Base-by-base conservation (phyloP, 2,888 invertebrate species). In the Chrysolina oricalcia region DNA sequence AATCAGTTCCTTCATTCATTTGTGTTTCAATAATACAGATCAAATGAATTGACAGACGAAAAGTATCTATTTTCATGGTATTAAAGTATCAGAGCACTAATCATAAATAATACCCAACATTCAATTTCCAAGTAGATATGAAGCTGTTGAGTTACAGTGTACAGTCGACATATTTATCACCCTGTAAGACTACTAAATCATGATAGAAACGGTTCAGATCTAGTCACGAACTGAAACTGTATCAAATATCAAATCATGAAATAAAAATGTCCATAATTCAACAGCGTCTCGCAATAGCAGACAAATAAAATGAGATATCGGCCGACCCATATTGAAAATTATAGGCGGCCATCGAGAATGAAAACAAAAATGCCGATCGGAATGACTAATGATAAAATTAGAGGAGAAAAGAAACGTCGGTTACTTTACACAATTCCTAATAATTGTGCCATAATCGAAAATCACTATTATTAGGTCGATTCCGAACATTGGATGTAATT, bases 181-280 rank as follows among this genome's bases (percentile, higher is more conserved):
- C 68, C 68, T 53, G 41, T 68, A 68, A 13, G n/a, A 40, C 50
- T 40, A 21, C 35, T 53, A 72, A 74, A 74, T 77, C 53, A 46
- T 27, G 66, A 48, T 48, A 70, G 66, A 70, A 73, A 77, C 69
- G 62, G 78, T 76, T 73, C 27, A 80, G 73, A 78, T 77, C 78
- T 65, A 78, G 81, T 83, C 83, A 83, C 83, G 81, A 80, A 72
- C 67, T 73, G 70, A 77, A 81, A 81, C 80, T 81, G 82, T 80
- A 81, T 79, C 81, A 80, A 82, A 81, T 82, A 68, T 68, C 68
- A 53, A 68, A 53, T 53, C 81, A 80, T 77, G 76, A 76, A 77
- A 81, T 80, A 82, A 83, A 83, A 81, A 81, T 81, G 70, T 62
- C 70, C 78, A 80, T 81, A 81, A 78, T 77, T 81, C 76, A 77